These are phyloP conservation scores for Hemicrepidius hirtus DNA, from an alignment of 2,888 invertebrate genomes.

Conservation along the genomic window DNA sequence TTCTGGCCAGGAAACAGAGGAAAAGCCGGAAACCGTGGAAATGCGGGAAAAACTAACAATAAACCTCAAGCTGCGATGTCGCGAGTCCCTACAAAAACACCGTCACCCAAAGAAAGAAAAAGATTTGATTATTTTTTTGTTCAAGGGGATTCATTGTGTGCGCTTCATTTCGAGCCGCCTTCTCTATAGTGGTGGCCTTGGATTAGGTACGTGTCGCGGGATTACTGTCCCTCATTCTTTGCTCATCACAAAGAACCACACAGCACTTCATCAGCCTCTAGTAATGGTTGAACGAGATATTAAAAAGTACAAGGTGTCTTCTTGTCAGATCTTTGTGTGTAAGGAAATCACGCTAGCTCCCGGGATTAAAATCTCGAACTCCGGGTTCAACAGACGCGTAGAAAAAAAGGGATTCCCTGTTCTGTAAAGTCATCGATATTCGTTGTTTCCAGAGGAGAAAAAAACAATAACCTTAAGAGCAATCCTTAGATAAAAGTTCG, in stretches of 20 bases:
- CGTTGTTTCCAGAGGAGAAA: slow-evolving; percentile 9
- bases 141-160: slow-evolving; percentile 57
- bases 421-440: slow-evolving; percentile 23
- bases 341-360: slow-evolving; percentile 7
- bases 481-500: slow-evolving; percentile 7
- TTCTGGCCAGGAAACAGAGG: slow-evolving; percentile 61
- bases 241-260: slow-evolving; percentile 28
- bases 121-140: slow-evolving; percentile 59
- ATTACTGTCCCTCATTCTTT: slow-evolving; percentile 40
- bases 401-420: slow-evolving; percentile 1
- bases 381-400: not conserved
- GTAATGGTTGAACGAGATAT: slow-evolving; percentile 7
- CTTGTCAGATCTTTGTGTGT: not conserved
- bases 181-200: slow-evolving; percentile 33
- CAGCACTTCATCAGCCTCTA: slow-evolving; percentile 25
- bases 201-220: slow-evolving; percentile 41
- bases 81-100: slow-evolving; percentile 60
- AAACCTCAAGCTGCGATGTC: slow-evolving; percentile 63
- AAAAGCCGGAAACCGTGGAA: slow-evolving; percentile 61
- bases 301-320: slow-evolving; percentile 12
- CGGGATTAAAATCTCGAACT: slow-evolving; percentile 12
- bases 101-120: slow-evolving; percentile 56
- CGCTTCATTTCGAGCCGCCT: slow-evolving; percentile 57
- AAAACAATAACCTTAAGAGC: slow-evolving; percentile 33
- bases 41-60: slow-evolving; percentile 63